A percentile compares a stretch with the other conserved stretches of the same genome.
These are phyloP conservation scores for Catostylus mosaicus DNA, from an alignment of 30 jellyfish, hydroid and myxozoan genomes.

Conservation along the genomic window DNA sequence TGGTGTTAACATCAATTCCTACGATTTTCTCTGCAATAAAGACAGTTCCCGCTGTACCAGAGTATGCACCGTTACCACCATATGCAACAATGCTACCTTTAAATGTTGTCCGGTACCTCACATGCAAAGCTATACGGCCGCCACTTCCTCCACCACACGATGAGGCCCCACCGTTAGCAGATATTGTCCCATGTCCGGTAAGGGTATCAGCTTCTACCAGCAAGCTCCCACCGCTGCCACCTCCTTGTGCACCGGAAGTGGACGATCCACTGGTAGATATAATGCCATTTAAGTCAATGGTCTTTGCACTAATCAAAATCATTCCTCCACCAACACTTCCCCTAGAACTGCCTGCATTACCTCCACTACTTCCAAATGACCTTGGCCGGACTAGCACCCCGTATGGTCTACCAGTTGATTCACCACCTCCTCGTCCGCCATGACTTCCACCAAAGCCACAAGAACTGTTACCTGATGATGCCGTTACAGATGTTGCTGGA, in stretches of 20 bases:
- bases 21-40: conserved; percentile 43
- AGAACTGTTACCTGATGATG: conserved; percentile 42
- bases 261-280: conserved; percentile 30
- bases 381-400: conserved; percentile 52
- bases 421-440: conserved; percentile 79
- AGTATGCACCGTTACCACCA: conserved; percentile 55
- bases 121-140: conserved; percentile 66
- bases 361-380: conserved; percentile 70
- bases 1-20: conserved; percentile 52
- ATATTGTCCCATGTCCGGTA: conserved; percentile 61
- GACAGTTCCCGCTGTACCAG: conserved; percentile 72
- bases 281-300: conserved; percentile 23
- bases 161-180: conserved; percentile 62
- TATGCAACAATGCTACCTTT: conserved; percentile 51
- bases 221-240: conserved; percentile 77
- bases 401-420: conserved; percentile 23
- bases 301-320: conserved; percentile 11
- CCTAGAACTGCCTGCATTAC: conserved; percentile 7
- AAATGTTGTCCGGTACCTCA: conserved; percentile 34
- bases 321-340: conserved; percentile 62
- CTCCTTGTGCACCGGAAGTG: conserved; percentile 38
- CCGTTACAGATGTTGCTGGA: conserved; percentile 24
- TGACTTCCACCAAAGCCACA: conserved; percentile 75
- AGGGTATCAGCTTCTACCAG: conserved; percentile 24
- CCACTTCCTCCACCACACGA: conserved; percentile 78